These are phyloP conservation scores for Tenualosa ilisha DNA, from an alignment of 2,797 vertebrate genomes.

Conservation along the genomic window DNA sequence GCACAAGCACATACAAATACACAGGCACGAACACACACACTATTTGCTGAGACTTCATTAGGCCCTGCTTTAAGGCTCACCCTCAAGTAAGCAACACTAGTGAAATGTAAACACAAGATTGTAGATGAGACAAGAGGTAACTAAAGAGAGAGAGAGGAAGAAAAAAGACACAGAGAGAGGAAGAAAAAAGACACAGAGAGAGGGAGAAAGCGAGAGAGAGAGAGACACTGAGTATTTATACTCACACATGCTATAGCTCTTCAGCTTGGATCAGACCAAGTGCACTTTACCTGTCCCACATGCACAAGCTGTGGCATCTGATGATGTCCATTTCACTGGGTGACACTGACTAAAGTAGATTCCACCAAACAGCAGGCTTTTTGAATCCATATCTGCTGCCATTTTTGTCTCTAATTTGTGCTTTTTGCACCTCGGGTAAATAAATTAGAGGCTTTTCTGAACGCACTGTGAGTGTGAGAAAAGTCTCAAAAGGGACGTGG, in stretches of 20 bases:
- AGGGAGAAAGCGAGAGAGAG: background rate
- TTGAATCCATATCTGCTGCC: background rate
- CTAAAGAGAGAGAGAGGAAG: no score
- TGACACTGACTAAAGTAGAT: background rate
- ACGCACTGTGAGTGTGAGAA: background rate
- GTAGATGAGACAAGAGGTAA: no score
- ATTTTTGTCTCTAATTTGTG: slow-evolving; percentile 4
- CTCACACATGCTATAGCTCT: background rate
- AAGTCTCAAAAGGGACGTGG: background rate
- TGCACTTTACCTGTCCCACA: background rate
- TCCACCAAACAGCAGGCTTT: background rate
- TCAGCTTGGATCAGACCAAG: background rate
- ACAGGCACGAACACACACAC: background rate
- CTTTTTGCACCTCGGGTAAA: background rate
- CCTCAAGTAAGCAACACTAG: no score
- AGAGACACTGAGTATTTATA: background rate
- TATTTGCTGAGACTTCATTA: no score
- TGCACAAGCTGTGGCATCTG: background rate
- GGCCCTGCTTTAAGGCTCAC: no score
- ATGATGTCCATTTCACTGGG: background rate
- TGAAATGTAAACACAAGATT: no score
- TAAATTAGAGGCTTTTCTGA: background rate
- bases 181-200: no score
- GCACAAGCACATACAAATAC: background rate
- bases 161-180: no score